These are phyloP conservation scores for Rhombomys opimus DNA, from an alignment of 2,113 vertebrate genomes.

Conservation along the genomic window DNA sequence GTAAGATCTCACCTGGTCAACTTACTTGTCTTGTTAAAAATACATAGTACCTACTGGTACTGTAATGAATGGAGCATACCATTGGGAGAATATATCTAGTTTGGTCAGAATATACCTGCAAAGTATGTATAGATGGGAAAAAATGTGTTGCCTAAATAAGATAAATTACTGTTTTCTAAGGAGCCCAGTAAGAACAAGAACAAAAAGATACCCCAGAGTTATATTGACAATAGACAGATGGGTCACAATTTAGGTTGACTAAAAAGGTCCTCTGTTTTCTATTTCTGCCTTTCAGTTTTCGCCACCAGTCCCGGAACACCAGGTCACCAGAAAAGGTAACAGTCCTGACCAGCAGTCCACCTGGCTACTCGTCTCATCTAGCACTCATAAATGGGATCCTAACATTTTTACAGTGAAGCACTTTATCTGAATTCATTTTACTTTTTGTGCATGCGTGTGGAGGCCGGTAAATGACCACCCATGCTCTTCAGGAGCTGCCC, in stretches of 20 bases:
- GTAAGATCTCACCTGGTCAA: conserved; percentile 15
- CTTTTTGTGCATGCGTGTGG: not conserved
- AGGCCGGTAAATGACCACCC: not conserved
- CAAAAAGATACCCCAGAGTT: not conserved
- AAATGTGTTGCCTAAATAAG: not conserved
- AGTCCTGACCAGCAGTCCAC: not conserved
- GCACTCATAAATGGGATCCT: not conserved
- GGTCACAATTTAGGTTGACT: conserved; percentile 19
- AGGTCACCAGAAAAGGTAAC: not conserved
- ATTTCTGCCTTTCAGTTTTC: not conserved
- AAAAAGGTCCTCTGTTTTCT: not conserved
- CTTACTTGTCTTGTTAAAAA: conserved; percentile 40
- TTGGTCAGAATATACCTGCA: conserved; percentile 29
- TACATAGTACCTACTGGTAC: not conserved
- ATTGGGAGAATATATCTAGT: not conserved
- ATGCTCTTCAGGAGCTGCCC: too few species aligned
- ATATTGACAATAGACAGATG: not conserved
- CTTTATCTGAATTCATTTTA: not conserved
- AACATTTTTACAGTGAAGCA: not conserved
- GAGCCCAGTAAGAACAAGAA: conserved; percentile 28
- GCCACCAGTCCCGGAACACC: not conserved
- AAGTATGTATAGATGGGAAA: not conserved
- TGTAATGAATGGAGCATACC: not conserved
- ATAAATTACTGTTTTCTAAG: not conserved
- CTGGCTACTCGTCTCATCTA: not conserved